These are phyloP conservation scores for Eupithecia exiguata DNA, from an alignment of 2,888 invertebrate species.

Conservation along the genomic window DNA sequence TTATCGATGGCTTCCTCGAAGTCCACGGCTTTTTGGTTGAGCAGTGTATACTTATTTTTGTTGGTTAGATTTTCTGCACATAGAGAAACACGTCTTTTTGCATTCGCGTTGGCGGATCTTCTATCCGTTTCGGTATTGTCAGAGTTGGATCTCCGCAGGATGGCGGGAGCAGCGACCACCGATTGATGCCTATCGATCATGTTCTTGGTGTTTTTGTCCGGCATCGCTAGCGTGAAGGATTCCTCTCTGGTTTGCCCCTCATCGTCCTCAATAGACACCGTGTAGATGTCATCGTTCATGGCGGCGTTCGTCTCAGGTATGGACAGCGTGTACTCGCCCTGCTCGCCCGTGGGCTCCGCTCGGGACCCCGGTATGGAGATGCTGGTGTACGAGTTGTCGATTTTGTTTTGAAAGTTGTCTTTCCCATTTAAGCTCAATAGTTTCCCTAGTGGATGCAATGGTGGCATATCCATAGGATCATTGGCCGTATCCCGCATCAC, in stretches of 20 bases:
- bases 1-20: slow-evolving; percentile 52
- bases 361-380: slow-evolving; percentile 77
- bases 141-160: slow-evolving; percentile 77
- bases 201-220: slow-evolving; percentile 76
- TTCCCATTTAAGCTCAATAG: slow-evolving; percentile 66
- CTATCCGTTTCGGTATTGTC: slow-evolving; percentile 77
- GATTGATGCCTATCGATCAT: slow-evolving; percentile 67
- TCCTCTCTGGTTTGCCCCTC: slow-evolving; percentile 71
- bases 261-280: slow-evolving; percentile 80
- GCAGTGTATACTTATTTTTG: slow-evolving; percentile 55
- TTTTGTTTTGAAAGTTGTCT: slow-evolving; percentile 64
- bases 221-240: slow-evolving; percentile 76
- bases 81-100: slow-evolving; percentile 76
- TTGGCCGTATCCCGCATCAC: slow-evolving; percentile 81
- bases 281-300: slow-evolving; percentile 82
- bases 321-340: slow-evolving; percentile 78
- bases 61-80: slow-evolving; percentile 70
- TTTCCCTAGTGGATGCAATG: slow-evolving; percentile 73
- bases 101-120: slow-evolving; percentile 64
- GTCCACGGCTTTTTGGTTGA: slow-evolving; percentile 54
- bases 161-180: slow-evolving; percentile 75
- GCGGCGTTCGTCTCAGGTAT: slow-evolving; percentile 81
- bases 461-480: slow-evolving; percentile 72
- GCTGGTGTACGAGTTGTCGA: slow-evolving; percentile 67
- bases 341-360: slow-evolving; percentile 78